These are phyloP conservation scores for Ahaetulla prasina DNA, from an alignment of 2,113 vertebrate species.

Conservation along the genomic window DNA sequence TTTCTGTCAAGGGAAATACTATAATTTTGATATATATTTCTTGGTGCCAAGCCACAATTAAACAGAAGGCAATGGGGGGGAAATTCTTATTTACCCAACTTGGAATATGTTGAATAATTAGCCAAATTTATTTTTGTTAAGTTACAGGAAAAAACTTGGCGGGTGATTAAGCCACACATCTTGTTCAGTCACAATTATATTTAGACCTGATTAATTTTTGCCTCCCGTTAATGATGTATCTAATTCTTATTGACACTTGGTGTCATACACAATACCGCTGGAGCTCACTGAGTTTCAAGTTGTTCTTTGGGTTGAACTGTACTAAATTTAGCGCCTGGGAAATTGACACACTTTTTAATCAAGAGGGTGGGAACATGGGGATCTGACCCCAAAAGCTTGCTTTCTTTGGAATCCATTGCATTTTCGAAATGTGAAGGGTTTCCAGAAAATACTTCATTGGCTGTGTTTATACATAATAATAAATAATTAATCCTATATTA, in stretches of 20 bases:
- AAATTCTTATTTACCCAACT: slow-evolving; percentile 73
- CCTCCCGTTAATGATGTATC: slow-evolving; percentile 11
- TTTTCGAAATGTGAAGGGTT: slow-evolving; percentile 19
- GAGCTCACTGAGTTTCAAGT: neutral
- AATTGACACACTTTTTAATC: slow-evolving; percentile 15
- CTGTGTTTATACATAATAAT: neutral
- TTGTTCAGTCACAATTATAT: slow-evolving; percentile 5
- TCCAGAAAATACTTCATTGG: neutral
- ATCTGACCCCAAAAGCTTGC: neutral
- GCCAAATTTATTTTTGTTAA: slow-evolving; percentile 53
- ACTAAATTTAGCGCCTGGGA: slow-evolving; percentile 10
- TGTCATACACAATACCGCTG: neutral
- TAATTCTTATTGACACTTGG: neutral
- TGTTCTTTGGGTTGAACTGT: neutral
- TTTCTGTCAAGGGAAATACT: slow-evolving; percentile 86
- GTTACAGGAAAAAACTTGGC: slow-evolving; percentile 30
- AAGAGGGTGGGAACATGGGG: neutral
- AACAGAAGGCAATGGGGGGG: slow-evolving; percentile 71
- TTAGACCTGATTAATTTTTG: slow-evolving; percentile 22
- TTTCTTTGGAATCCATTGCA: slow-evolving; percentile 11
- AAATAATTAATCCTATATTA: neutral
- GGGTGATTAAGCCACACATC: slow-evolving; percentile 19
- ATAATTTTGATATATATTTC: slow-evolving; percentile 84
- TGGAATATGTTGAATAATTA: slow-evolving; percentile 76
- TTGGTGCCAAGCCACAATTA: slow-evolving; percentile 85